Percentiles rank a stretch among this genome's conserved stretches.
Conservation (phyloP, 2,797 vertebrate species). For the Bovichtus variegatus region DNA sequence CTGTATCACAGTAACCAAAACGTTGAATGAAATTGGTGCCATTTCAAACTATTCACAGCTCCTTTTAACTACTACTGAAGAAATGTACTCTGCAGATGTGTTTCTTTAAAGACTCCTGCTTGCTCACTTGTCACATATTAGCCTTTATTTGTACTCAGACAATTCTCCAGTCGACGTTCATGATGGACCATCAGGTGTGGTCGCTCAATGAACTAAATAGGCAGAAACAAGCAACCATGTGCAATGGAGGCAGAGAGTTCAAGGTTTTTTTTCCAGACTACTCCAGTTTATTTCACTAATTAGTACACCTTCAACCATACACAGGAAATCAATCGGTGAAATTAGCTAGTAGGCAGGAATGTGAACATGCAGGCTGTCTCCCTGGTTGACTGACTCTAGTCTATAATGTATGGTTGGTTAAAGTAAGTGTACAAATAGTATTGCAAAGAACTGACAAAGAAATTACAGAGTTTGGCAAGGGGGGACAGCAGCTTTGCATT, state of each 20-base stretch:
- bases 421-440: not conserved
- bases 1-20: not conserved
- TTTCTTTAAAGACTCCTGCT: not conserved
- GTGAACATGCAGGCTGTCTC: slow-evolving; percentile 27
- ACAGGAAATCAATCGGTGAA: slow-evolving; percentile 39
- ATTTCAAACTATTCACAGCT: not conserved
- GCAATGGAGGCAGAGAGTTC: slow-evolving; percentile 1
- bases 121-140: not conserved
- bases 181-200: not conserved
- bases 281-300: slow-evolving; percentile 36
- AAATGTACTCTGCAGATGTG: not conserved
- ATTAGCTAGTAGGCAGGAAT: slow-evolving; percentile 29
- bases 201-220: not conserved
- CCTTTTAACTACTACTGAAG: not conserved
- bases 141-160: not conserved
- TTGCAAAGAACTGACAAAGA: slow-evolving; percentile 24
- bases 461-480: slow-evolving; percentile 11
- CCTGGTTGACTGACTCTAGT: slow-evolving; percentile 25
- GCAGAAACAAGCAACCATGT: slow-evolving; percentile 18
- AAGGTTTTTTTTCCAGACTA: slow-evolving; percentile 24
- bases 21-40: not conserved
- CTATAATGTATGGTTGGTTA: slow-evolving; percentile 7
- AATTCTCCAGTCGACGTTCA: not conserved
- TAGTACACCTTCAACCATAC: slow-evolving; percentile 17
- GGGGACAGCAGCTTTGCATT: slow-evolving; percentile 1